Evolutionary conservation across 2,888 invertebrate genomes (phyloP).

Genomic region (Melanotus villosus): DNA sequence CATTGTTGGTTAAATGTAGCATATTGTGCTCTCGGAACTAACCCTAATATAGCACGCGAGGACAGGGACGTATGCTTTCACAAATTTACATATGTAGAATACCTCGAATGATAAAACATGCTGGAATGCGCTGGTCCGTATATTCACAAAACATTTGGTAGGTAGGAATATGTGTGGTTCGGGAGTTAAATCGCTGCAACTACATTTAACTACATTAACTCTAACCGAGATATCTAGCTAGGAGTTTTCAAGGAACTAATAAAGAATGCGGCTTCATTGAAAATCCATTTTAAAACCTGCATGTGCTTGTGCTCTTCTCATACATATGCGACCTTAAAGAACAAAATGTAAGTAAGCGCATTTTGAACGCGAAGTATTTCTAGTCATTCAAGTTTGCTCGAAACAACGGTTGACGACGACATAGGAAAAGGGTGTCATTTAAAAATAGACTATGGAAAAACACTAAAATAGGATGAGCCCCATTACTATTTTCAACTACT

Average conservation of each 20-base stretch:
- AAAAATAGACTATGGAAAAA: constrained; percentile 25
- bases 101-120: constrained; percentile 51
- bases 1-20: constrained; percentile 45
- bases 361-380: constrained; percentile 1
- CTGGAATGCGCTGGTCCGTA: constrained; percentile 48
- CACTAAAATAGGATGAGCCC: constrained; percentile 18
- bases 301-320: neutral
- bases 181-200: constrained; percentile 32
- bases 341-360: neutral
- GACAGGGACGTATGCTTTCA: constrained; percentile 46
- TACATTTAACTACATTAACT: constrained; percentile 3
- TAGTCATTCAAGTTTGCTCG: neutral
- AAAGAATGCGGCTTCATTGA: neutral
- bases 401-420: neutral
- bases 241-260: neutral
- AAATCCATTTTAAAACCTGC: neutral
- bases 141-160: constrained; percentile 51
- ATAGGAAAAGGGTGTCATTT: constrained; percentile 31
- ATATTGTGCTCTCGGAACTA: constrained; percentile 45
- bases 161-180: constrained; percentile 30
- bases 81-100: constrained; percentile 53
- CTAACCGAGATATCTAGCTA: neutral
- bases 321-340: neutral
- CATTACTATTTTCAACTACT: neutral
- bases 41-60: constrained; percentile 42